Percentiles rank a stretch among this genome's conserved stretches.
phyloP scores from a whole-genome alignment of 2,888 invertebrate genomes.

The Athripsodes cinereus region DNA sequence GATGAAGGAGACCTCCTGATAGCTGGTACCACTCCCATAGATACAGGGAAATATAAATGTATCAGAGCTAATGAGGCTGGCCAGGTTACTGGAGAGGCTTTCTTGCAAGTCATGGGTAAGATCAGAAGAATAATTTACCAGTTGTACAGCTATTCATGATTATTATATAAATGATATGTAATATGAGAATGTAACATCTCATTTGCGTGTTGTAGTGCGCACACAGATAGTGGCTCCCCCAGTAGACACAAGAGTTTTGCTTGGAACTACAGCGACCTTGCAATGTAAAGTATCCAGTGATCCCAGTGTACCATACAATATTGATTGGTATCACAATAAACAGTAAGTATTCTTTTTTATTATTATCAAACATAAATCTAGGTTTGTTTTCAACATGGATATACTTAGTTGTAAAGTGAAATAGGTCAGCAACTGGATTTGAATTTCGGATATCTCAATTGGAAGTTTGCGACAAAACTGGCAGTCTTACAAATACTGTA shows the following conservation, averaged over 20 bases:
- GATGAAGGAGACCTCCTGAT: conserved; percentile 86
- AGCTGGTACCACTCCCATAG: conserved; percentile 73
- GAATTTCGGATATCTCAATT: neutral
- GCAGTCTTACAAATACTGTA: neutral
- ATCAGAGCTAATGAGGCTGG: conserved; percentile 87
- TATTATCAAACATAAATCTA: neutral
- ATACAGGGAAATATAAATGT: conserved; percentile 88
- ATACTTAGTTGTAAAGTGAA: neutral
- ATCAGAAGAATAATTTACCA: neutral
- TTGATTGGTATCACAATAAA: conserved; percentile 84
- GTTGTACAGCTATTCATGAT: too few species aligned
- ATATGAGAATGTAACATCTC: neutral
- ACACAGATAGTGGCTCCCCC: conserved; percentile 93
- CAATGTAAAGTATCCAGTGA: conserved; percentile 94
- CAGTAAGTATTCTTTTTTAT: conserved; percentile 53
- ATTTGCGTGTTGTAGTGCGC: conserved; percentile 56
- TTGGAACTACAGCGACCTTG: conserved; percentile 88
- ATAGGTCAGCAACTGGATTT: too few species aligned
- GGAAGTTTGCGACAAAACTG: neutral
- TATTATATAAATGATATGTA: too few species aligned
- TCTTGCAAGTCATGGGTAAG: conserved; percentile 76
- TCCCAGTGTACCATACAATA: conserved; percentile 76
- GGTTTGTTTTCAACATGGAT: neutral
- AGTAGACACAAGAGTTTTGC: conserved; percentile 82
- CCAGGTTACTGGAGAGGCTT: conserved; percentile 73